A percentile compares a stretch with the other conserved stretches of the same genome.
These are phyloP conservation scores for Seriola aureovittata DNA, from an alignment of 2,113 vertebrate species.

Conservation along the genomic window DNA sequence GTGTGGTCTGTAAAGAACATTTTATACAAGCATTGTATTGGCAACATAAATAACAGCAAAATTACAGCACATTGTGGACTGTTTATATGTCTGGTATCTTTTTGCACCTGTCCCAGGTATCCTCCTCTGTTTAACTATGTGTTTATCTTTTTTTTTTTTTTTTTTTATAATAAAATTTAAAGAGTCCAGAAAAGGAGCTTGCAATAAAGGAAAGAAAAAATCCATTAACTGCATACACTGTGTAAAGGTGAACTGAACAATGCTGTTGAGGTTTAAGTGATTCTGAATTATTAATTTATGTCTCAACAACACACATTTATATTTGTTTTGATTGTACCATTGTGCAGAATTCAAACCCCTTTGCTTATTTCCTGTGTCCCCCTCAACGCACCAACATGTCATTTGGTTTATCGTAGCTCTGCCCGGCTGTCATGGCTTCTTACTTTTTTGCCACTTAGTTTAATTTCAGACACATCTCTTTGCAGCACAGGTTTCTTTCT, in stretches of 20 bases:
- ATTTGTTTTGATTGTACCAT: constrained; percentile 31
- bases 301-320: not conserved
- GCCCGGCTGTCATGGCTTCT: not conserved
- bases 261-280: not conserved
- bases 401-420: constrained; percentile 41
- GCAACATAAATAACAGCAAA: constrained; percentile 74
- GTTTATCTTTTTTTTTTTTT: not conserved
- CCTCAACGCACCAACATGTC: constrained; percentile 10
- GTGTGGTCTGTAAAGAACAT: constrained; percentile 34
- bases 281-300: not conserved
- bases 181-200: constrained; percentile 7
- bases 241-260: constrained; percentile 11
- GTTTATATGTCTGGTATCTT: constrained; percentile 9
- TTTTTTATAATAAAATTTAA: not conserved
- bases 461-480: constrained; percentile 10
- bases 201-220: not conserved
- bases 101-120: constrained; percentile 1
- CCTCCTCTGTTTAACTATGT: not conserved
- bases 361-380: not conserved
- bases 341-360: constrained; percentile 21
- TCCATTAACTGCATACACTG: not conserved
- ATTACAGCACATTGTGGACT: constrained; percentile 53
- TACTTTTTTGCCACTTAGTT: constrained; percentile 35
- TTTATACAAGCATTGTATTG: constrained; percentile 32
- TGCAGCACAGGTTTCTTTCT: constrained; percentile 17